Percentiles rank a stretch among this genome's conserved stretches.
These are phyloP conservation scores for Orientallactaga bullata DNA, from an alignment of 2,113 vertebrate genomes.

Conservation along the genomic window DNA sequence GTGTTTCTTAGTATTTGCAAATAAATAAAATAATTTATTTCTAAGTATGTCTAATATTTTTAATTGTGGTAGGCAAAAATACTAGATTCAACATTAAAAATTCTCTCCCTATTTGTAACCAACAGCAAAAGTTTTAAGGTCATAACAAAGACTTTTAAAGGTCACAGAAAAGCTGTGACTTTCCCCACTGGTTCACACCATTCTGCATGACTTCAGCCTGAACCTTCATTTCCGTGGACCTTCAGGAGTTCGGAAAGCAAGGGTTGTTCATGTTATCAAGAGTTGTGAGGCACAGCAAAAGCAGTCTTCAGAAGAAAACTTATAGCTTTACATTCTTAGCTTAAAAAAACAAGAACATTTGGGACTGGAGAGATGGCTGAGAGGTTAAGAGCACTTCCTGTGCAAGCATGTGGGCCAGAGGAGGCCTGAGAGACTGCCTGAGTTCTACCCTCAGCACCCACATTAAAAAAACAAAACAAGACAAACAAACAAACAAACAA, in stretches of 20 bases:
- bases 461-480: too few relatives aligned
- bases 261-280: neutral
- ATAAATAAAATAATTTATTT: neutral
- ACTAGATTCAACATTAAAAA: neutral
- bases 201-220: neutral
- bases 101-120: neutral
- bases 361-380: neutral
- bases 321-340: neutral
- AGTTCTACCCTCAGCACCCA: too few relatives aligned
- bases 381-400: too few relatives aligned
- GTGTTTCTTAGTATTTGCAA: neutral
- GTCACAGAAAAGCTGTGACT: neutral
- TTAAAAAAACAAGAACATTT: constrained; percentile 27
- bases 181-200: neutral
- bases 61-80: constrained; percentile 18
- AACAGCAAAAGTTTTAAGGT: neutral
- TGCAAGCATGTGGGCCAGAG: too few relatives aligned
- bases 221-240: neutral
- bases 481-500: too few relatives aligned
- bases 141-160: neutral
- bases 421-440: too few relatives aligned
- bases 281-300: neutral
- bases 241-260: neutral
- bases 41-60: neutral
- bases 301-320: neutral